A percentile compares a stretch with the other conserved stretches of the same genome.
phyloP scores from a whole-genome alignment of 64 coral and sea anemone species.

The Actinia equina region DNA sequence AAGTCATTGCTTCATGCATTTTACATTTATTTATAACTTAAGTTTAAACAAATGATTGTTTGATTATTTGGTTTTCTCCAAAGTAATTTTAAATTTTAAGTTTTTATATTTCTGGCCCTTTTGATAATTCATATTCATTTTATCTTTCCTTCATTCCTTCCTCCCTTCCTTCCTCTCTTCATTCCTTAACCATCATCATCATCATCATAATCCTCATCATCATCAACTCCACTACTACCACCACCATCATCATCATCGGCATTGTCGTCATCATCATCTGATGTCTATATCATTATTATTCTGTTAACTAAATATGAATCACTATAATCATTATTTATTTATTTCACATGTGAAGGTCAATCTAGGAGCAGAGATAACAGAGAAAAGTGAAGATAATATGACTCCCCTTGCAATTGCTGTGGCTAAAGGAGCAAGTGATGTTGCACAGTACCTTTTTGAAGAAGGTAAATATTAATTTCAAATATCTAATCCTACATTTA shows the following conservation, averaged over 20 bases:
- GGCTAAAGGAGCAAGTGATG: slow-evolving; percentile 69
- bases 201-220: neutral
- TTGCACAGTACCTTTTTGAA: slow-evolving; percentile 57
- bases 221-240: too few relatives aligned
- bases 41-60: too few relatives aligned
- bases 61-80: too few relatives aligned
- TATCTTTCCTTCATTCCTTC: neutral
- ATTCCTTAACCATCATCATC: neutral
- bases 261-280: too few relatives aligned
- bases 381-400: slow-evolving; percentile 70
- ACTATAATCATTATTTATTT: neutral
- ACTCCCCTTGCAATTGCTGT: slow-evolving; percentile 70
- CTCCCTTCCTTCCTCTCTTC: neutral
- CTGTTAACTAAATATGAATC: neutral
- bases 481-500: too few relatives aligned
- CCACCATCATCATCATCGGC: too few relatives aligned
- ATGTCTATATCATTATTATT: neutral
- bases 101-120: neutral
- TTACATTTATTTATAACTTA: too few relatives aligned
- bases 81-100: neutral
- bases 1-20: neutral
- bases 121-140: neutral
- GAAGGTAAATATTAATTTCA: slow-evolving; percentile 23
- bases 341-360: slow-evolving; percentile 20
- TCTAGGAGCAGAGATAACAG: slow-evolving; percentile 45